Conservation (phyloP, 1,140 invertebrate species). For the Rhizoglyphus robini region DNA sequence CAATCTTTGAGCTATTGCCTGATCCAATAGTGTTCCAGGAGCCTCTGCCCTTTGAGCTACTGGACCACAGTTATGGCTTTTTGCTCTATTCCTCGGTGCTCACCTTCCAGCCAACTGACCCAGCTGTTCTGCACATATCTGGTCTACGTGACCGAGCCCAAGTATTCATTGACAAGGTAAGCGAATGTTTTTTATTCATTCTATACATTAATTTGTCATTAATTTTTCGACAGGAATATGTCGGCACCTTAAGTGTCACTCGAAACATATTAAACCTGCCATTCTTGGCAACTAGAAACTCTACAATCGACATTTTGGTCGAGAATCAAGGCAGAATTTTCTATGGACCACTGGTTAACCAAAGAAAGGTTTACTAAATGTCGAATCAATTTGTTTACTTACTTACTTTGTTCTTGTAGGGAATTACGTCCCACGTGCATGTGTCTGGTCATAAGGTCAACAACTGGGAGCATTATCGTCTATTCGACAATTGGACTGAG, state of each 20-base stretch:
- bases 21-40: slow-evolving; percentile 11
- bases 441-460: no score
- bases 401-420: no score
- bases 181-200: background rate
- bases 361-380: slow-evolving; percentile 47
- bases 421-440: slow-evolving; percentile 30
- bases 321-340: slow-evolving; percentile 26
- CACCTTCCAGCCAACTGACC: slow-evolving; percentile 16
- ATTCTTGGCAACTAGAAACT: slow-evolving; percentile 39
- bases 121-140: slow-evolving; percentile 21
- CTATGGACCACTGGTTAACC: slow-evolving; percentile 39
- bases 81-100: slow-evolving; percentile 27
- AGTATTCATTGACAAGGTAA: slow-evolving; percentile 21
- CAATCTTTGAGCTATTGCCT: slow-evolving; percentile 1
- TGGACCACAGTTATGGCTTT: slow-evolving; percentile 28
- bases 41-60: slow-evolving; percentile 27
- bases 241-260: slow-evolving; percentile 46
- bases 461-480: slow-evolving; percentile 30
- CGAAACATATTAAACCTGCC: slow-evolving; percentile 39
- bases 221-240: slow-evolving; percentile 31
- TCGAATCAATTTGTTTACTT: slow-evolving; percentile 34
- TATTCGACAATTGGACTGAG: slow-evolving; percentile 16
- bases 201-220: no score
- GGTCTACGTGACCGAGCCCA: slow-evolving; percentile 23
- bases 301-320: slow-evolving; percentile 38